These are phyloP conservation scores for Geococcyx californianus DNA, from an alignment of 2,113 vertebrate species.

Conservation along the genomic window DNA sequence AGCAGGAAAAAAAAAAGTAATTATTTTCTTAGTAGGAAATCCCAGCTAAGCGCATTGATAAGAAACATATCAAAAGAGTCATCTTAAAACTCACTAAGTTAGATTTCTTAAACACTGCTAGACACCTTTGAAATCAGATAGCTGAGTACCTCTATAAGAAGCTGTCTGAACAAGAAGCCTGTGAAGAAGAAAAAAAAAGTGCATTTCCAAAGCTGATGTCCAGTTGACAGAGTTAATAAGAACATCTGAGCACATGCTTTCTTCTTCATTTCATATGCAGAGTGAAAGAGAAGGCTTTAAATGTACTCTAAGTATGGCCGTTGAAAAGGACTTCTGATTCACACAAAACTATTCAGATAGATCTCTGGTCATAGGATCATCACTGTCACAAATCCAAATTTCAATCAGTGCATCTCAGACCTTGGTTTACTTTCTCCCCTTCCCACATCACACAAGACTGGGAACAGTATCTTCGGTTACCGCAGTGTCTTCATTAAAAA, in stretches of 20 bases:
- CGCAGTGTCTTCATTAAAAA: background rate
- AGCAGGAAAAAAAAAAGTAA: background rate
- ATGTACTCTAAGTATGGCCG: background rate
- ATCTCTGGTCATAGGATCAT: background rate
- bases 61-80: background rate
- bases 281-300: background rate
- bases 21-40: conserved; percentile 16
- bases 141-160: background rate
- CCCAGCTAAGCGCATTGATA: background rate
- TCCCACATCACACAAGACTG: background rate
- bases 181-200: background rate
- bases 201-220: background rate
- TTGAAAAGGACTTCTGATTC: background rate
- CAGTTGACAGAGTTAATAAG: background rate
- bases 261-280: background rate
- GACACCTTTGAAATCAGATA: background rate
- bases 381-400: background rate
- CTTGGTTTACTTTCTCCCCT: background rate
- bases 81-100: background rate
- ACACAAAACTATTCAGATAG: background rate
- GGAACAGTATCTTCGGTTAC: background rate
- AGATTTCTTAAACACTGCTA: background rate
- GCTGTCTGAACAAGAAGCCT: background rate
- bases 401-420: background rate
- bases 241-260: background rate